Conservation (phyloP, 2,888 invertebrate species). For the Cynaeus angustus region DNA sequence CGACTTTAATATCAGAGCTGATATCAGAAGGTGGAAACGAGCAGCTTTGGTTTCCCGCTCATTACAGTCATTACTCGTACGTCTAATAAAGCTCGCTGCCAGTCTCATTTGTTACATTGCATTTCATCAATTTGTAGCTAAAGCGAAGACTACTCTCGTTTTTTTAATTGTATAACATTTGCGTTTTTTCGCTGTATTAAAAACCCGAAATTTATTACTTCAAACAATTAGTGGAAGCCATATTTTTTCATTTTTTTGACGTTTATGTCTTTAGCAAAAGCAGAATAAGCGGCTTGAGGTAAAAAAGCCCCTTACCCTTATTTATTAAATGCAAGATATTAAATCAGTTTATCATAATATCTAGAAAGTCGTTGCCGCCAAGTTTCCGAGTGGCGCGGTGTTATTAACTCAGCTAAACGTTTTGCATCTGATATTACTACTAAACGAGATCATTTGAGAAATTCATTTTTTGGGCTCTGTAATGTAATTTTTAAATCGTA, state of each 20-base stretch:
- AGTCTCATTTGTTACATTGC: conserved; percentile 50
- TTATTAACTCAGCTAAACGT: conserved; percentile 33
- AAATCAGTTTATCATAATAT: conserved; percentile 69
- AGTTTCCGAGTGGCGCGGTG: conserved; percentile 31
- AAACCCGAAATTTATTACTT: conserved; percentile 28
- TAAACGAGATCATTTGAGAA: conserved; percentile 17
- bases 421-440: conserved; percentile 23
- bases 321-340: conserved; percentile 68
- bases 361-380: conserved; percentile 58
- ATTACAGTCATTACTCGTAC: conserved; percentile 65
- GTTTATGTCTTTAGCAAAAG: conserved; percentile 44
- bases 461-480: background rate
- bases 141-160: conserved; percentile 8
- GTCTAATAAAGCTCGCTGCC: conserved; percentile 62
- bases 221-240: conserved; percentile 47
- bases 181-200: conserved; percentile 9
- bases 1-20: conserved; percentile 59
- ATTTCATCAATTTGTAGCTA: conserved; percentile 45
- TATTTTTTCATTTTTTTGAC: conserved; percentile 51
- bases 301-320: conserved; percentile 51
- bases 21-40: conserved; percentile 56
- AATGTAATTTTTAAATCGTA: background rate
- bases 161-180: conserved; percentile 2
- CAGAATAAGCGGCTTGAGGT: conserved; percentile 27
- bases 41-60: conserved; percentile 64